Base-by-base conservation (phyloP, 1,140 invertebrate genomes). In the Euborellia annulipes region DNA sequence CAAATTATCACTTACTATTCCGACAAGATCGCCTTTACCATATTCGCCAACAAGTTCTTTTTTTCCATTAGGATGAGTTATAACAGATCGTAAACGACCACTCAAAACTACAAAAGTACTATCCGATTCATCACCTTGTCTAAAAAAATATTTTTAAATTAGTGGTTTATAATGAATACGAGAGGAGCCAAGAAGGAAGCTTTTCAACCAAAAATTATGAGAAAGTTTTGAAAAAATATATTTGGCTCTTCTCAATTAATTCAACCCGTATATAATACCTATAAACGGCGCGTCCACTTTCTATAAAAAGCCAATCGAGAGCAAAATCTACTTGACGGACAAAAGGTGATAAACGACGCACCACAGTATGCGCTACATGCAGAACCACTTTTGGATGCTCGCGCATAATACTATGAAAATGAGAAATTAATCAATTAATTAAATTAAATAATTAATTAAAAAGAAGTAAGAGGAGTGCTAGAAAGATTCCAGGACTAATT, bases 301-400 rank as follows among this genome's bases (percentile, higher is more conserved):
- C 92, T 7, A 96, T 66, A 58, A 95, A 93, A 34, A 88, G 79
- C 96, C 95, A 99, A 62, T 98, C 95, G 2, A 99, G 65, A 11
- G 94, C 94, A 68, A 98, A 99, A 70, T 99, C 96, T 23, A 98
- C 94, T 68, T 98, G 95, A 54, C 96, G 69, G 0, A 98, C 92
- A 66, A 98, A 96, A 0, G 93, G 84, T 45, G 94, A 98, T 32
- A 99, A 68, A 32, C 93, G 72, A 40, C 77, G 71, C 4, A 98
- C 85, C 2, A 98, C 90, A 3, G 85, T 85, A 55, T 93, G 85
- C 9, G 93, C 93, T 39, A 96, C 78, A 54, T 94, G 85, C 7
- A 99, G 65, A 22, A 95, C 88, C 2, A 94, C 81, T 20, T 79
- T 79, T 0, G 95, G 95, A 47, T 82, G 73, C 44, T 87, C 79